Conservation (phyloP, 2,888 invertebrate genomes). For the Tenthredo scrophulariae region DNA sequence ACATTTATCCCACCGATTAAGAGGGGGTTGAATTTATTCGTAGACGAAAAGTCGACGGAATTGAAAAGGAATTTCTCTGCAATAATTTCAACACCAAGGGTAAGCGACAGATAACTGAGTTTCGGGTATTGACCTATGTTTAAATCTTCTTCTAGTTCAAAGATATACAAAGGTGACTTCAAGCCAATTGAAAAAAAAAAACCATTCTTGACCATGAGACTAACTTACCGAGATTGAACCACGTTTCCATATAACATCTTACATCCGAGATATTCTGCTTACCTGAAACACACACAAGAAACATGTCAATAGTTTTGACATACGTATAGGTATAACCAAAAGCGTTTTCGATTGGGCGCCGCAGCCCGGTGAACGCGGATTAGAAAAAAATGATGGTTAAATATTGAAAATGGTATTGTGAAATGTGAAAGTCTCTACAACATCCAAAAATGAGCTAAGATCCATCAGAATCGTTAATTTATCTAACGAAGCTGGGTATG, state of each 20-base stretch:
- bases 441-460: background rate
- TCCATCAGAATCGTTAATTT: background rate
- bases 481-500: background rate
- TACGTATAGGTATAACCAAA: background rate
- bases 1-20: background rate
- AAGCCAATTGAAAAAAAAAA: background rate
- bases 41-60: background rate
- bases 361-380: background rate
- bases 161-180: background rate
- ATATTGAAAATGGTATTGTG: background rate
- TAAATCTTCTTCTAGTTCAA: background rate
- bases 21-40: background rate
- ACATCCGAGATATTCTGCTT: conserved; percentile 52
- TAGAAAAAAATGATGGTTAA: background rate
- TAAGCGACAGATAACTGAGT: too few relatives aligned
- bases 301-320: conserved; percentile 40
- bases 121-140: background rate
- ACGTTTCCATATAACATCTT: conserved; percentile 53
- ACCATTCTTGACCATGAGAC: background rate
- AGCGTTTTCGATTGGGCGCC: background rate
- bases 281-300: conserved; percentile 39
- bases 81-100: background rate
- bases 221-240: conserved; percentile 51
- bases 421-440: background rate
- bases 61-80: background rate